Evolutionary conservation across 2,888 invertebrate genomes (phyloP).

Genomic region (Neuroscelio doddi): DNA sequence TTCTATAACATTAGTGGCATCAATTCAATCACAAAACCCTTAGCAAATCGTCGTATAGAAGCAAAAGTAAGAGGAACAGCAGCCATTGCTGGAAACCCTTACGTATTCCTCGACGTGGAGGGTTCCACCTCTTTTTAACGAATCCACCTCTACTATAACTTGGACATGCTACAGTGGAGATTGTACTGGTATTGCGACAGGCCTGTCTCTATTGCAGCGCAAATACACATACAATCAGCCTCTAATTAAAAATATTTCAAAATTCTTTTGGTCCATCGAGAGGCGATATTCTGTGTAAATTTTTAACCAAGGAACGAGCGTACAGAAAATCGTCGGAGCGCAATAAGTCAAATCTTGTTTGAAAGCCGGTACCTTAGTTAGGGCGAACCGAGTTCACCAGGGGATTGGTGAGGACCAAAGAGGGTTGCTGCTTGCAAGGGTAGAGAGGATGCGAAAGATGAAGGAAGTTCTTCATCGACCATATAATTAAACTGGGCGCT

Average conservation of each 20-base stretch:
- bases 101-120: conserved; percentile 2
- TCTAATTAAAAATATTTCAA: neutral
- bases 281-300: conserved; percentile 18
- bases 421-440: conserved; percentile 47
- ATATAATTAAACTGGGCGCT: conserved; percentile 71
- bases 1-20: no score
- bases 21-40: no score
- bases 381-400: conserved; percentile 51
- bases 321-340: conserved; percentile 62
- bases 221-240: no score
- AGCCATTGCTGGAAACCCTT: conserved; percentile 36
- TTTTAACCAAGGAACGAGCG: conserved; percentile 37
- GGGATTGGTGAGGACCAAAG: conserved; percentile 55
- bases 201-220: no score
- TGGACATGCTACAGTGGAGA: no score
- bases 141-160: conserved; percentile 44
- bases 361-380: conserved; percentile 64
- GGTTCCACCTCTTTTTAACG: conserved; percentile 39
- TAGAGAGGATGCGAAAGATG: conserved; percentile 46
- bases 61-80: conserved; percentile 2
- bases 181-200: no score
- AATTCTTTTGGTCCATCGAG: neutral
- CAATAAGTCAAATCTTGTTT: conserved; percentile 71
- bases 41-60: conserved; percentile 21
- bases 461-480: conserved; percentile 69